Conservation (phyloP, 53 echinoderm and acorn worm genomes). For the Antedon mediterranea region DNA sequence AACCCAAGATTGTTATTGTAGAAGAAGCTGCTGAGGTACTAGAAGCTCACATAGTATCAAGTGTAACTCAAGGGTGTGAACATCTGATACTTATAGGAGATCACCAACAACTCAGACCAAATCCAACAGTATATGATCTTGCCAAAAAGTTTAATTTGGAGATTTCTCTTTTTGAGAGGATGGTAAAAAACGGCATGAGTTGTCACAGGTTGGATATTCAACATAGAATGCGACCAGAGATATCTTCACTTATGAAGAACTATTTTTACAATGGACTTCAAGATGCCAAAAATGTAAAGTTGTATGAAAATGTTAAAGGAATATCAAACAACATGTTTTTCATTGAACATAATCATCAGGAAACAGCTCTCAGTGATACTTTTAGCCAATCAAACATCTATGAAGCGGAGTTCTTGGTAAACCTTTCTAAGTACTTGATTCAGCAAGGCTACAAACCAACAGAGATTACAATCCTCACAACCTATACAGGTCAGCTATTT, state of each 20-base stretch:
- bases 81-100: constrained; percentile 47
- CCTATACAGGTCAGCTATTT: constrained; percentile 68
- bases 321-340: constrained; percentile 54
- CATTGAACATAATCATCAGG: constrained; percentile 32
- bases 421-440: constrained; percentile 50
- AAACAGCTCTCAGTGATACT: constrained; percentile 24
- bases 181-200: constrained; percentile 52
- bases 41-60: constrained; percentile 13
- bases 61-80: constrained; percentile 34
- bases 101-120: constrained; percentile 39
- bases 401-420: constrained; percentile 47
- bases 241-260: constrained; percentile 44
- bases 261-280: constrained; percentile 50
- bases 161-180: constrained; percentile 75
- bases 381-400: constrained; percentile 50
- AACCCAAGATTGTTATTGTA: constrained; percentile 23
- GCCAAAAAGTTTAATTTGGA: constrained; percentile 50
- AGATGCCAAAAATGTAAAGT: constrained; percentile 41
- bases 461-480: constrained; percentile 72
- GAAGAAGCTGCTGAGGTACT: constrained; percentile 44
- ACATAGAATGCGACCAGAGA: constrained; percentile 11
- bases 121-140: constrained; percentile 29
- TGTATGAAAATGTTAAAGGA: constrained; percentile 43
- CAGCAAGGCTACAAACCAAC: constrained; percentile 50
- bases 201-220: neutral